Evolutionary conservation across 2,888 invertebrate species (phyloP), one percentile per base, ranked within the genome.

Genomic region (Stenotaenia linearis): DNA sequence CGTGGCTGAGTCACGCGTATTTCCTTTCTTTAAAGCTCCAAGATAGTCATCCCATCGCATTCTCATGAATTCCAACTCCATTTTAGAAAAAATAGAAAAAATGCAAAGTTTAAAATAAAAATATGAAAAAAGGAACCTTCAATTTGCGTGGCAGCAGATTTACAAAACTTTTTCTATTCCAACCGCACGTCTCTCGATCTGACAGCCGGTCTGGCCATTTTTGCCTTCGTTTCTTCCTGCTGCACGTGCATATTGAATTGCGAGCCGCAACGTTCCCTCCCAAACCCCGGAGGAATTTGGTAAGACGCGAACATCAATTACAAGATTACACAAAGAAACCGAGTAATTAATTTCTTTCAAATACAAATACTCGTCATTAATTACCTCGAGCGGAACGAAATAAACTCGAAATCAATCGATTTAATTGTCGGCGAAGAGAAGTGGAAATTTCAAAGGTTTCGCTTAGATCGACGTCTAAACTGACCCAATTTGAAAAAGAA

Each of bases 81-180:
- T 15, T 28, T 69, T 69, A 69, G 69, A 69, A 28, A 69, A 28
- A 69, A 4, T 12, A 4, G 25, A 15, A 28, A 69, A 12, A 69
- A 69, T 25, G n/a, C 12, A 12, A 69, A 7, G 9, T 1, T 0
- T 1, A 69, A 28, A 69, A 28, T 15, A 69, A 56, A 18, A 56
- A 56, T 3, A 21, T 4, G 12, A 21, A 56, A 9, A 21, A 21
- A 12, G 69, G 9, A 69, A 69, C 9, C 69, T 69, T 50, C 21
- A 50, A 50, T 50, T 50, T 28, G 69, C 28, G 25, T 69, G 69
- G 69, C 69, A 69, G 69, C 69, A 69, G 28, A 69, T 69, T 69
- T 69, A 69, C 25, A 69, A 28, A 69, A 69, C 25, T 28, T 69
- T 69, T 69, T 69, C 12, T 45, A 7, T 15, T 45, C 12, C 18